Base-by-base conservation (phyloP, 2,888 invertebrate genomes). In the Plagodis pulveraria region DNA sequence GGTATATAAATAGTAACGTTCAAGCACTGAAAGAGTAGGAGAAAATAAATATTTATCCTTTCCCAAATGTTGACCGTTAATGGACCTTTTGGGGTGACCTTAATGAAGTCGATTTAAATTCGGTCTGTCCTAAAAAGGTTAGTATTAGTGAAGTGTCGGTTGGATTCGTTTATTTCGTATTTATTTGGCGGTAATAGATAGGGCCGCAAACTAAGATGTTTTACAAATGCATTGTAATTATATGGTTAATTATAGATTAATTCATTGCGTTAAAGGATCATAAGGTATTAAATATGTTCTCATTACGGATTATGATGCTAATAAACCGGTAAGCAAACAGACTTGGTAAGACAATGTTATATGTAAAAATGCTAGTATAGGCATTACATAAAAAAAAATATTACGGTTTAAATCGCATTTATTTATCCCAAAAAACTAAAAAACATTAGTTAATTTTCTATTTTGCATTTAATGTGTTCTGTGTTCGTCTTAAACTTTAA, bases 51-150 rank as follows among this genome's bases (percentile, higher is more conserved):
- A 55, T 55, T 55, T 56, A 64, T 54, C 61, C 56, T 49, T 59
- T 59, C 49, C 38, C 57, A 65, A 62, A 65, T 63, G 68, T 68
- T 68, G 64, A 68, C 70, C 64, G 58, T 69, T 65, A 70, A 67
- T 65, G 63, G 67, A 67, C 70, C 67, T 63, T 65, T 71, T 55
- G 53, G 66, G 64, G 60, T 57, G 62, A 64, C 69, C 70, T 64
- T 69, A 69, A 72, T 70, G 69, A 65, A 62, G 64, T 65, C 67
- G 65, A 69, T 66, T 68, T 69, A 67, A 68, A 71, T 70, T 69
- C 65, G 60, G 67, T 58, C 60, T 62, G 69, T 59, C 58, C 67
- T 67, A 64, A 71, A 71, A 71, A 67, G 69, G 69, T 67, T 59
- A 54, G 59, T 55, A 58, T 60, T 61, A 63, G 62, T 64, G 57